Evolutionary conservation across 2,113 vertebrate species (phyloP).

Genomic region (Cyprinodon brontotheroides): DNA sequence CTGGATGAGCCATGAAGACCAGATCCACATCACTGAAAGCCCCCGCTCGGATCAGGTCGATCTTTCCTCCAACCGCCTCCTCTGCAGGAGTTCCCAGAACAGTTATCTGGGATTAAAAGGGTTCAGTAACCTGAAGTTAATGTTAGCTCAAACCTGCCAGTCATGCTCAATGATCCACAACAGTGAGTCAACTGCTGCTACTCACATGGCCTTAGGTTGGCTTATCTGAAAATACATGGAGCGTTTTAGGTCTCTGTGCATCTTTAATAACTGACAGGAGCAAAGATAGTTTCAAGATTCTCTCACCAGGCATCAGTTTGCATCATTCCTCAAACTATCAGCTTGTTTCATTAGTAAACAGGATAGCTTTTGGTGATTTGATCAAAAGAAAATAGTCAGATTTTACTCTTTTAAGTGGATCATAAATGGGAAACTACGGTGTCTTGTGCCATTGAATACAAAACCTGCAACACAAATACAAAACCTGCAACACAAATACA

Average conservation of each 20-base stretch:
- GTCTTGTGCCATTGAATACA: too few species aligned
- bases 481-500: too few species aligned
- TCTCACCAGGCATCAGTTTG: not conserved
- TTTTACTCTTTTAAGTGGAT: too few species aligned
- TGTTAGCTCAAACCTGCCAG: not conserved
- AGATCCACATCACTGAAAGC: conserved; percentile 86
- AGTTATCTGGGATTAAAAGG: conserved; percentile 74
- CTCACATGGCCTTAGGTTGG: not conserved
- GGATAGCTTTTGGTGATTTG: not conserved
- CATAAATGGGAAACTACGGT: not conserved
- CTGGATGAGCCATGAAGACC: conserved; percentile 91
- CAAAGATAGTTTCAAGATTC: too few species aligned
- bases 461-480: too few species aligned
- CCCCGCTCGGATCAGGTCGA: conserved; percentile 86
- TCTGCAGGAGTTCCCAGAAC: conserved; percentile 92
- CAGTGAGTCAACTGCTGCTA: not conserved
- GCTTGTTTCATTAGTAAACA: not conserved
- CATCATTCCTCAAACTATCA: not conserved
- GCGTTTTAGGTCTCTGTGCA: not conserved
- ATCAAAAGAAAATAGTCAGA: not conserved
- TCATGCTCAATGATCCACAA: not conserved
- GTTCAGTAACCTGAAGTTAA: not conserved
- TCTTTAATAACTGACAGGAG: not conserved
- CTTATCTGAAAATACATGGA: not conserved
- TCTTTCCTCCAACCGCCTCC: conserved; percentile 87